Conservation (phyloP, 1,140 invertebrate genomes). For the Drosophila yakuba region DNA sequence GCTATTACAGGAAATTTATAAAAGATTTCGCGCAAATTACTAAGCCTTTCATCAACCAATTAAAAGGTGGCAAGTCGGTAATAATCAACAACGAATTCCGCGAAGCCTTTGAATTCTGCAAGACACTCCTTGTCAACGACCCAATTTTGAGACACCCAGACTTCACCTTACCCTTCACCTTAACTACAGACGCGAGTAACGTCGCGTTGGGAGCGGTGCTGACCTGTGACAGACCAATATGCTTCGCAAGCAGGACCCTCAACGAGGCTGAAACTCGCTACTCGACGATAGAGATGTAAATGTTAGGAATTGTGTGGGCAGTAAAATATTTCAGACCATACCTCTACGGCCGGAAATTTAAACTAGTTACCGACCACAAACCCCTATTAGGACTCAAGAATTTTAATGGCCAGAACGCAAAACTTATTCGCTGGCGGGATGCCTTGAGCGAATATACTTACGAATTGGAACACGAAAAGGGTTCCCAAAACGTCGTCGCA, state of each 20-base stretch:
- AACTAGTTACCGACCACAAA: constrained; percentile 2
- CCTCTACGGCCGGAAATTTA: background rate
- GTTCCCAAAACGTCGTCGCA: background rate
- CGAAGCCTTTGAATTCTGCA: background rate
- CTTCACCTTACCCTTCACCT: too few relatives aligned
- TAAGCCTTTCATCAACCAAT: too few relatives aligned
- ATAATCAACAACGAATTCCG: too few relatives aligned
- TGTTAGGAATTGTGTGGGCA: background rate
- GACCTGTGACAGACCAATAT: too few relatives aligned
- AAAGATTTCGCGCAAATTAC: too few relatives aligned
- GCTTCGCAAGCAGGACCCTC: too few relatives aligned
- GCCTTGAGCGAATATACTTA: background rate
- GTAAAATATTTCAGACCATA: background rate
- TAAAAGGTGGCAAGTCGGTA: too few relatives aligned
- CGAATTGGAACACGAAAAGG: background rate
- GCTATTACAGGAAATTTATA: too few relatives aligned
- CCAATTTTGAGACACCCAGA: too few relatives aligned
- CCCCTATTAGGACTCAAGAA: background rate
- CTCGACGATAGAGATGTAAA: background rate
- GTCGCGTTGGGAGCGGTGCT: too few relatives aligned
- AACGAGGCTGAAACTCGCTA: background rate
- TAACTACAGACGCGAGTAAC: too few relatives aligned
- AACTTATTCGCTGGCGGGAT: background rate
- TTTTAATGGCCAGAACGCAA: background rate
- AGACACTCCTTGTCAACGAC: too few relatives aligned